Percentiles rank a stretch among this genome's conserved stretches.
These are phyloP conservation scores for Typhlichthys eigenmanni DNA, from an alignment of 2,797 vertebrate species.

Conservation along the genomic window DNA sequence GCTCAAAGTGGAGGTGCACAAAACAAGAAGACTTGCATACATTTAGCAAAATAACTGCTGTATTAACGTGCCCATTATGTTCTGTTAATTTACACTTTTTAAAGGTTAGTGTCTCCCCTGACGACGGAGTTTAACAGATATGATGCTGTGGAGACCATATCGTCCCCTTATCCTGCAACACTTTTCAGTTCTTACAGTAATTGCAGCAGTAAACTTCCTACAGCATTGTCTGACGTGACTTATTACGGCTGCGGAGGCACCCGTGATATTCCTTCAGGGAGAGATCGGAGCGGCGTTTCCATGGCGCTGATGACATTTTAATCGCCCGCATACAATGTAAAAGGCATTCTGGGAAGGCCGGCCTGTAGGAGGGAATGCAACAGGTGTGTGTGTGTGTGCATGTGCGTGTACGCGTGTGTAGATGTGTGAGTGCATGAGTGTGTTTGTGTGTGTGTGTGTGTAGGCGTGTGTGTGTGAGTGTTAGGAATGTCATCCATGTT, in stretches of 20 bases:
- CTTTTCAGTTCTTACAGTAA: slow-evolving; percentile 42
- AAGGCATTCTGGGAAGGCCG: slow-evolving; percentile 32
- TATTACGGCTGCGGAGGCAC: slow-evolving; percentile 51
- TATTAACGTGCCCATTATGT: too few relatives aligned
- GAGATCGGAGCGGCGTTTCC: slow-evolving; percentile 49
- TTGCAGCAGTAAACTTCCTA: slow-evolving; percentile 51
- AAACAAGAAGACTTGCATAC: too few relatives aligned
- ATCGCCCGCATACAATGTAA: slow-evolving; percentile 43
- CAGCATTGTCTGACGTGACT: slow-evolving; percentile 58
- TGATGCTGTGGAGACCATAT: slow-evolving; percentile 1
- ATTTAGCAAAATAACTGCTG: too few relatives aligned
- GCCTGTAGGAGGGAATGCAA: slow-evolving; percentile 21
- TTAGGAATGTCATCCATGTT: neutral
- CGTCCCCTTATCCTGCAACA: slow-evolving; percentile 21
- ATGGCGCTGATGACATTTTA: slow-evolving; percentile 69
- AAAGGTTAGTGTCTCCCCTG: slow-evolving; percentile 15
- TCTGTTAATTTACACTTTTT: neutral
- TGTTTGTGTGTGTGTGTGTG: neutral
- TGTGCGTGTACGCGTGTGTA: neutral
- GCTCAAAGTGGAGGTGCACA: too few relatives aligned
- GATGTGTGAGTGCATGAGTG: too few relatives aligned
- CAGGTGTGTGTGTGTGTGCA: neutral
- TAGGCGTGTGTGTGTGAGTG: neutral
- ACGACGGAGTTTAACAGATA: neutral
- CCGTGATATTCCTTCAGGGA: slow-evolving; percentile 63